Percentiles rank a stretch among this genome's conserved stretches.
These are phyloP conservation scores for Drosophila crucigera DNA, from an alignment of 2,888 invertebrate genomes.

Conservation along the genomic window DNA sequence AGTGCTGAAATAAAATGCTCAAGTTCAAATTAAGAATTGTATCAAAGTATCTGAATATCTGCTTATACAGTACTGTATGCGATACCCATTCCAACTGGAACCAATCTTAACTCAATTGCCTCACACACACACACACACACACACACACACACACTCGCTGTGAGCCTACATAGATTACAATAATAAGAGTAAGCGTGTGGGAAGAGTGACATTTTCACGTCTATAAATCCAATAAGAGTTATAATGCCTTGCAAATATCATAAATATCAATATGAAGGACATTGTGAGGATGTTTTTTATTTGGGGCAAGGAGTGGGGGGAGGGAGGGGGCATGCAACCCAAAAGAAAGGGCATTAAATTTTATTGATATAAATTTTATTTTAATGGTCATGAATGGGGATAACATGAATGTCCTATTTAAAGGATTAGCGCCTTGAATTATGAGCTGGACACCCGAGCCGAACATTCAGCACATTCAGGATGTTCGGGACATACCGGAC, in stretches of 20 bases:
- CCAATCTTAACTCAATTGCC: neutral
- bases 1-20: neutral
- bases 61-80: neutral
- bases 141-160: neutral
- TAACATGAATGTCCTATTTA: conserved; percentile 85
- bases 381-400: conserved; percentile 77
- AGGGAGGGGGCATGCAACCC: neutral
- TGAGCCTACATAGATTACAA: conserved; percentile 29
- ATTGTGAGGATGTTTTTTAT: conserved; percentile 50
- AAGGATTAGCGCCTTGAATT: conserved; percentile 84
- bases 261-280: conserved; percentile 78
- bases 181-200: conserved; percentile 10
- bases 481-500: conserved; percentile 8
- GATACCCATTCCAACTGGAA: neutral
- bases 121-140: neutral
- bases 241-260: conserved; percentile 78
- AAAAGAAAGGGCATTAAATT: conserved; percentile 64
- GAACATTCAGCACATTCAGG: neutral
- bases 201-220: conserved; percentile 32
- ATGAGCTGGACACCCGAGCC: conserved; percentile 57
- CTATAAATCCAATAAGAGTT: conserved; percentile 77
- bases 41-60: neutral
- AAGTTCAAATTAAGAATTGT: neutral
- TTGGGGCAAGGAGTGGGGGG: neutral
- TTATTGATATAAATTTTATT: conserved; percentile 82